Conservation (phyloP, 2,797 vertebrate genomes). For the Sparidentex hasta region DNA sequence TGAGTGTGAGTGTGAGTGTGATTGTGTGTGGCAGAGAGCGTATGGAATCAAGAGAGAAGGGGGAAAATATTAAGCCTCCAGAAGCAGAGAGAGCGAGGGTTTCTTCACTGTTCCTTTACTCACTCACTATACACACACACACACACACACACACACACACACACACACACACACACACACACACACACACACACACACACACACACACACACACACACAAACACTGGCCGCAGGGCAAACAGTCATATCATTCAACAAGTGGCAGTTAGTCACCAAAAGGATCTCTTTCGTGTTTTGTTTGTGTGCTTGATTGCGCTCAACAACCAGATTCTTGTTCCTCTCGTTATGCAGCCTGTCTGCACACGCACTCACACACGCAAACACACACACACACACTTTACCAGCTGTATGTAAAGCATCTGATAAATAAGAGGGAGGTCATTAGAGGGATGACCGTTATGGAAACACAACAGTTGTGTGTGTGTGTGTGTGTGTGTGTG, state of each 20-base stretch:
- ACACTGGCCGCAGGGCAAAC: slow-evolving; percentile 50
- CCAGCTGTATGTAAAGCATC: slow-evolving; percentile 17
- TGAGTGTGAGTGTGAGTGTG: too few species aligned
- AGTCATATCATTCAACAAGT: slow-evolving; percentile 53
- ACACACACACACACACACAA: slow-evolving; percentile 11
- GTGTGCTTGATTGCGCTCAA: slow-evolving; percentile 49
- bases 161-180: neutral
- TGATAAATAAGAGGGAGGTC: slow-evolving; percentile 40
- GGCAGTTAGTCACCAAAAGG: slow-evolving; percentile 66
- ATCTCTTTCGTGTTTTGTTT: slow-evolving; percentile 38
- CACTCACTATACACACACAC: neutral
- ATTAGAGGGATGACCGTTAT: slow-evolving; percentile 34
- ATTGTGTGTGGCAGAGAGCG: neutral
- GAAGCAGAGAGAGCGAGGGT: neutral
- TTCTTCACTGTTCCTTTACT: slow-evolving; percentile 4
- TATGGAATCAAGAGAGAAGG: slow-evolving; percentile 6
- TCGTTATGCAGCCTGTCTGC: slow-evolving; percentile 45
- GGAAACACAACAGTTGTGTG: slow-evolving; percentile 36
- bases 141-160: neutral
- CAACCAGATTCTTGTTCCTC: slow-evolving; percentile 61
- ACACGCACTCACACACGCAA: slow-evolving; percentile 15
- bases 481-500: neutral
- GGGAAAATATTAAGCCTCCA: neutral
- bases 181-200: neutral
- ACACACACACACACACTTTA: neutral